Conservation (phyloP, 2,888 invertebrate species). For the Drosophila kanekoi region DNA sequence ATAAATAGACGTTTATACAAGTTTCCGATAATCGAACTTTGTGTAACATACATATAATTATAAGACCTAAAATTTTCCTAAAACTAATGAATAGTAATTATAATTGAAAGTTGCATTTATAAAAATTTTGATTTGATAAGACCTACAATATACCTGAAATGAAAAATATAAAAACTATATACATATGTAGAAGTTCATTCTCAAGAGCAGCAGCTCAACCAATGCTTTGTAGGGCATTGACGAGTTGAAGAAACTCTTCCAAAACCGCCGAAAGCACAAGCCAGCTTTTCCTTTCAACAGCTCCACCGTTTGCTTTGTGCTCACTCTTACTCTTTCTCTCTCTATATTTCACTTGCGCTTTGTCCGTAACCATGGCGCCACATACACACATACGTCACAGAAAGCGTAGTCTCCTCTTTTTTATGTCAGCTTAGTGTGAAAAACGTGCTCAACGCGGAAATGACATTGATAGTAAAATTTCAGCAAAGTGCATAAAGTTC, state of each 20-base stretch:
- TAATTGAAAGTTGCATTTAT: no score
- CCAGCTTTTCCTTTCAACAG: conserved; percentile 51
- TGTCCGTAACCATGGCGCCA: conserved; percentile 32
- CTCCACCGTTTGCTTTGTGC: conserved; percentile 16
- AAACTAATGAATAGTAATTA: no score
- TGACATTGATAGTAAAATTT: conserved; percentile 79
- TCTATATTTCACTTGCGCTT: conserved; percentile 18
- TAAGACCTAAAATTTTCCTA: no score
- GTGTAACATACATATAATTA: no score
- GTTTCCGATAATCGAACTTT: no score
- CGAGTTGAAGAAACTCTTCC: background rate
- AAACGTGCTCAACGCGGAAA: conserved; percentile 78
- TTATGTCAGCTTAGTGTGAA: conserved; percentile 64
- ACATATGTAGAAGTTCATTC: background rate
- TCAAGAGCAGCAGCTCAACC: background rate
- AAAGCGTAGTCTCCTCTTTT: conserved; percentile 46
- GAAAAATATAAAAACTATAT: no score
- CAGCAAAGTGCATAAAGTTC: conserved; percentile 28
- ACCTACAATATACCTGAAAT: no score
- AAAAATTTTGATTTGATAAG: no score
- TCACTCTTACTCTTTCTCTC: conserved; percentile 23
- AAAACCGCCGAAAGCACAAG: conserved; percentile 11
- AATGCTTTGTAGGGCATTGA: conserved; percentile 12
- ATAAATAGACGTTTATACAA: no score
- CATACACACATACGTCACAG: conserved; percentile 34